Base-by-base conservation (phyloP, 2,113 vertebrate species). In the Festucalex cinctus region DNA sequence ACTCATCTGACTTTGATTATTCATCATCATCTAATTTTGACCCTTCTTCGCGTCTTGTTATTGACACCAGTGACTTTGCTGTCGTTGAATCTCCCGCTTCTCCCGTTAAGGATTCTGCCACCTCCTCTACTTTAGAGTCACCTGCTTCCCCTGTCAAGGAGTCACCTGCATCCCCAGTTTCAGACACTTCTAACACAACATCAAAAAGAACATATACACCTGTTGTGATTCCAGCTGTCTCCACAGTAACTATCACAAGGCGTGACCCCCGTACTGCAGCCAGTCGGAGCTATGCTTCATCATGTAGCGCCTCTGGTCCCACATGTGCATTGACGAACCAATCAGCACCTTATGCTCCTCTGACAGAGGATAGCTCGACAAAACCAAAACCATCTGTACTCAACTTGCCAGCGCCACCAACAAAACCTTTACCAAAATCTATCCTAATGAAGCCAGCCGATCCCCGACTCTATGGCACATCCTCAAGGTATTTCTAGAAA, bases 361-460 rank as follows among this genome's bases (percentile, higher is more conserved):
- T 72, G 28, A 77, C 72, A 74, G 83, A 89, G 22, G 70, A 44
- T 2, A 90, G 79, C 20, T 82, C 81, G 6, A 81, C 89, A 0
- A 0, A 53, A 1, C 65, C 74, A 1, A 0, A 53, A 1, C 65
- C 74, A 1, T 0, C 69, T 19, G 67, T 75, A 6, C 75, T 90
- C 12, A 43, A 66, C 8, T 56, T 82, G 26, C 51, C 85, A 19
- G 53, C 77, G 8, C 79, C 79, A 24, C 68, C 86, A 44, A 51
- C 71, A 0, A 79, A 87, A 75, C 37, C 86, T 1, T 60, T 93
- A 63, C 95, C 95, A 35, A 98, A 95, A 81, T 96, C 95, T 17
- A 97, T 98, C 63, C 71, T 97, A 17, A 94, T 91, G 73, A 98
- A 97, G 66, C 95, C 95, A 22, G 86, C 92, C 1, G 92, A 94